phyloP scores from a whole-genome alignment of 2,797 vertebrate species.

The Sciurus vulgaris region DNA sequence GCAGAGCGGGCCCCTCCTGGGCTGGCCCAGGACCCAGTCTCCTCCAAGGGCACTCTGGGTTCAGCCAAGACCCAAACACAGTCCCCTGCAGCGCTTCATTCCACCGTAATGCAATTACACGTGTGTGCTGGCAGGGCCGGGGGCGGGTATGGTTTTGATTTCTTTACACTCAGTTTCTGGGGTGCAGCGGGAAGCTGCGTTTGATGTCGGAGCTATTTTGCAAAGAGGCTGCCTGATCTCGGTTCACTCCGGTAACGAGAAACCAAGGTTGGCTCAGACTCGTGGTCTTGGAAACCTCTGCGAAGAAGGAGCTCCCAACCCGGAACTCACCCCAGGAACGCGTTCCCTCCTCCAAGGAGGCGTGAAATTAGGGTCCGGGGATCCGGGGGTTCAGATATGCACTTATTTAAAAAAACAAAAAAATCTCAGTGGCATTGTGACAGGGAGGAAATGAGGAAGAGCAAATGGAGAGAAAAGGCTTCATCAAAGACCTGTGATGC shows the following conservation, averaged over 20 bases:
- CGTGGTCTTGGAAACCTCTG: conserved; percentile 41
- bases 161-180: conserved; percentile 17
- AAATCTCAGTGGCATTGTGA: neutral
- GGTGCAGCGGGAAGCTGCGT: neutral
- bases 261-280: conserved; percentile 51
- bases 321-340: neutral
- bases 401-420: too few species aligned
- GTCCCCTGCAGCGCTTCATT: conserved; percentile 48
- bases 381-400: neutral
- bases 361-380: conserved; percentile 53
- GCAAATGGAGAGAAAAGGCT: neutral
- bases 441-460: neutral
- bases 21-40: neutral
- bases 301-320: neutral
- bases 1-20: neutral
- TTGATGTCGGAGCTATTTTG: conserved; percentile 3
- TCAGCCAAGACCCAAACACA: conserved; percentile 74
- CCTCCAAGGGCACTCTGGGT: conserved; percentile 53
- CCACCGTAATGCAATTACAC: conserved; percentile 66
- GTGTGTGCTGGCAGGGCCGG: conserved; percentile 46
- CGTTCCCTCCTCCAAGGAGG: conserved; percentile 36
- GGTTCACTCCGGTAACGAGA: conserved; percentile 43
- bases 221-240: neutral
- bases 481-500: too few species aligned
- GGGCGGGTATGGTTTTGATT: conserved; percentile 72